Evolutionary conservation across 2,113 vertebrate genomes (phyloP).

Genomic region (Corythoichthys intestinalis): DNA sequence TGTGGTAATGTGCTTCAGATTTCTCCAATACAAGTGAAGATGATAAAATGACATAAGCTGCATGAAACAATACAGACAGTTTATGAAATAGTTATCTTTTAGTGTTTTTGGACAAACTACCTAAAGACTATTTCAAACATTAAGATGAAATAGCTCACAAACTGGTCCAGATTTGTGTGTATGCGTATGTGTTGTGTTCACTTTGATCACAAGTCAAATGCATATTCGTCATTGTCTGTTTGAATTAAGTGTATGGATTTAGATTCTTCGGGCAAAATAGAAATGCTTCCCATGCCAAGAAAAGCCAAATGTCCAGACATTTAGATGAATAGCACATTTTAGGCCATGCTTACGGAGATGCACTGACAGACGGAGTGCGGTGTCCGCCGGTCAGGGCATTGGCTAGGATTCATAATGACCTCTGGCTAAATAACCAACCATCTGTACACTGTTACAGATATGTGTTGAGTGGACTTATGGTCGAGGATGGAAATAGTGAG

Average conservation of each 20-base stretch:
- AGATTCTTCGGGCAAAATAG: conserved; percentile 39
- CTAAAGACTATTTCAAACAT: neutral
- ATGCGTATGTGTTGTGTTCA: neutral
- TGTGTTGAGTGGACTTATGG: conserved; percentile 44
- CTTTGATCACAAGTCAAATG: conserved; percentile 23
- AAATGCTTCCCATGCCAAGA: conserved; percentile 44
- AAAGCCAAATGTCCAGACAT: conserved; percentile 59
- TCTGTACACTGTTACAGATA: conserved; percentile 61
- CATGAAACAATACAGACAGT: conserved; percentile 20
- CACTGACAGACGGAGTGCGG: conserved; percentile 58
- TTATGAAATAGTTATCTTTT: conserved; percentile 25
- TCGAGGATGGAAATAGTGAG: conserved; percentile 28
- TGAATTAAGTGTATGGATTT: conserved; percentile 46
- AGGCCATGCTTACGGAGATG: conserved; percentile 48
- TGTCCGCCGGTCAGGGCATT: conserved; percentile 51
- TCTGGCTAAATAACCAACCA: conserved; percentile 65
- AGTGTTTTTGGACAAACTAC: conserved; percentile 4
- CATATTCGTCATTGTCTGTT: conserved; percentile 42
- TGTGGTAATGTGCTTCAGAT: conserved; percentile 8
- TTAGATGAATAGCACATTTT: conserved; percentile 60
- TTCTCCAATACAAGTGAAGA: conserved; percentile 7
- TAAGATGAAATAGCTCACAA: conserved; percentile 24
- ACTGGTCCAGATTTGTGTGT: conserved; percentile 4
- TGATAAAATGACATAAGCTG: conserved; percentile 3
- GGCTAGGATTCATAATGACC: conserved; percentile 67